Conservation (phyloP, 2,113 vertebrate species). For the Anarrhichthys ocellatus region DNA sequence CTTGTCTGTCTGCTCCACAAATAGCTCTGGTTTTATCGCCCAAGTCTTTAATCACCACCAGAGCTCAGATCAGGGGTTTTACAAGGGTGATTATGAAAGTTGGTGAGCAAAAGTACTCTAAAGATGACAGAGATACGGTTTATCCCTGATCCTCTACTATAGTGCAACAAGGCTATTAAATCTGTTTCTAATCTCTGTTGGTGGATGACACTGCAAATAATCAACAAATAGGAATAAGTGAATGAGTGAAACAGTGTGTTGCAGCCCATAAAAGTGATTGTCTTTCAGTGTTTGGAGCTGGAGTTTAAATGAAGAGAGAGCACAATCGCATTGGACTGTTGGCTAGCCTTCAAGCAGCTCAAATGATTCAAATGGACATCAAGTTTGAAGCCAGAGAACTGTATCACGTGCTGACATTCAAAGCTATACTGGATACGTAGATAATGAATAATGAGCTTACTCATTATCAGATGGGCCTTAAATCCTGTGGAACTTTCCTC, state of each 20-base stretch:
- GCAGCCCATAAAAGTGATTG: background rate
- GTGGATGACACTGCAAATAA: constrained; percentile 26
- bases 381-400: background rate
- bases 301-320: background rate
- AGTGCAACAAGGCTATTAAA: constrained; percentile 16
- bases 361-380: background rate
- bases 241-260: background rate
- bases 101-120: constrained; percentile 41
- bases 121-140: constrained; percentile 54
- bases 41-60: constrained; percentile 67
- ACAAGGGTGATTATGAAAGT: constrained; percentile 68
- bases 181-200: constrained; percentile 21
- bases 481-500: background rate
- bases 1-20: constrained; percentile 41
- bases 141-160: constrained; percentile 38
- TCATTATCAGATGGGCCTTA: background rate
- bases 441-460: constrained; percentile 6
- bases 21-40: constrained; percentile 54
- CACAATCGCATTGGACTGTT: background rate
- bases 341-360: background rate
- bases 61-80: constrained; percentile 62
- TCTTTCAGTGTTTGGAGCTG: background rate
- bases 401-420: background rate
- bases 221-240: constrained; percentile 6
- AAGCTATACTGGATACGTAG: background rate